Conservation (phyloP, 2,113 vertebrate genomes). For the Dissostichus mawsoni region DNA sequence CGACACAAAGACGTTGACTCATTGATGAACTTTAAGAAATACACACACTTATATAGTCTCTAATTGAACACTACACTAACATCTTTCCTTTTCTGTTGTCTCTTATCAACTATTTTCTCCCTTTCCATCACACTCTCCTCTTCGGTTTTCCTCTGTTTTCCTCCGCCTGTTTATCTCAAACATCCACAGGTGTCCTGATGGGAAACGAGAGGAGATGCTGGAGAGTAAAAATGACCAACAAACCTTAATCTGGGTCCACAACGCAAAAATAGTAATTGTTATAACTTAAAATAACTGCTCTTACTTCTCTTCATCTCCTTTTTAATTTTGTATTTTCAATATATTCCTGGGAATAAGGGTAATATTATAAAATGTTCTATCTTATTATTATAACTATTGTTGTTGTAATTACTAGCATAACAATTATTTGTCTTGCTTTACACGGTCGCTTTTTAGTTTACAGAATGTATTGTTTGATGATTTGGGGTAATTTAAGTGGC, state of each 20-base stretch:
- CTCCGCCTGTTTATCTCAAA: conserved; percentile 1
- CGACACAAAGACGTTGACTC: not conserved
- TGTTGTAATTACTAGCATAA: not conserved
- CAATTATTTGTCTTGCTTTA: too few relatives aligned
- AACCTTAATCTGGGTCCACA: not conserved
- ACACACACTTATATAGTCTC: too few relatives aligned
- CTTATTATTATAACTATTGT: not conserved
- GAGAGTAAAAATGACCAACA: not conserved
- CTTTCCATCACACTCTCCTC: not conserved
- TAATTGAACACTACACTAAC: too few relatives aligned
- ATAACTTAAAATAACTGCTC: too few relatives aligned
- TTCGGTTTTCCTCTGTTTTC: not conserved
- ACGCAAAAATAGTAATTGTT: not conserved
- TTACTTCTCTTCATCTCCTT: too few relatives aligned
- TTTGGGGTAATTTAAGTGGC: too few relatives aligned
- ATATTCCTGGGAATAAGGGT: not conserved
- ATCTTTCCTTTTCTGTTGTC: not conserved
- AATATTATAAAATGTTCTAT: too few relatives aligned
- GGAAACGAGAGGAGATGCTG: conserved; percentile 6
- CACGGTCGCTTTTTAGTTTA: too few relatives aligned
- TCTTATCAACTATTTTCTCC: not conserved
- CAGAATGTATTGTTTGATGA: too few relatives aligned
- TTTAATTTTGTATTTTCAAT: not conserved
- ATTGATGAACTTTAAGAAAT: not conserved
- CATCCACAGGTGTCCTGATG: conserved; percentile 23